These are phyloP conservation scores for Hexactinellida sp. DNA, from an alignment of 37 sponge, comb jelly and placozoan species.

Conservation along the genomic window DNA sequence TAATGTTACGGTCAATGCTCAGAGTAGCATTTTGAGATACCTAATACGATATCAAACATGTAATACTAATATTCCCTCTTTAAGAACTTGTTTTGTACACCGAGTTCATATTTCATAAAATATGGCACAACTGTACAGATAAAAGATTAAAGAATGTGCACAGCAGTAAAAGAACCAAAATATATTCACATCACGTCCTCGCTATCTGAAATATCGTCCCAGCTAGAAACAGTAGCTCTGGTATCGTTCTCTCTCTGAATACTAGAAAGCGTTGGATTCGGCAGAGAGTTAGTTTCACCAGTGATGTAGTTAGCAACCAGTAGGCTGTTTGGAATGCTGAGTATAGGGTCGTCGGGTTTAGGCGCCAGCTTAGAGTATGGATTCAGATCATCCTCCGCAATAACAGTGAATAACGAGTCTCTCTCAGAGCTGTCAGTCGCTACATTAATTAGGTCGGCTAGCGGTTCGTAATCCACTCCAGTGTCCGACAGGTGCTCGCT, in stretches of 20 bases:
- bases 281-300: not conserved
- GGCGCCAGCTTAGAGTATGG: not conserved
- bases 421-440: not conserved
- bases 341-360: not conserved
- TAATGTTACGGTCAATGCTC: not conserved
- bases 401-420: not conserved
- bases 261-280: not conserved
- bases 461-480: not conserved
- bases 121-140: not conserved
- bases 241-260: not conserved
- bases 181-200: not conserved
- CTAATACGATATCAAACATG: no score
- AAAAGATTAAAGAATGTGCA: not conserved
- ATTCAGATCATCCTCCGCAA: not conserved
- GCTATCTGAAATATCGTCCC: not conserved
- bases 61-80: no score
- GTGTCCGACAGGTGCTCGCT: not conserved
- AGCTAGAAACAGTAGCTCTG: not conserved
- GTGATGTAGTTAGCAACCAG: no score
- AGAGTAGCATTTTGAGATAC: no score
- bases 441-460: not conserved
- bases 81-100: no score
- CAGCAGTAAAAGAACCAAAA: not conserved
- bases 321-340: not conserved
- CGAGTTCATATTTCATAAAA: not conserved